These are phyloP conservation scores for Hemistola chrysoprasaria DNA, from an alignment of 2,888 invertebrate genomes.

Conservation along the genomic window DNA sequence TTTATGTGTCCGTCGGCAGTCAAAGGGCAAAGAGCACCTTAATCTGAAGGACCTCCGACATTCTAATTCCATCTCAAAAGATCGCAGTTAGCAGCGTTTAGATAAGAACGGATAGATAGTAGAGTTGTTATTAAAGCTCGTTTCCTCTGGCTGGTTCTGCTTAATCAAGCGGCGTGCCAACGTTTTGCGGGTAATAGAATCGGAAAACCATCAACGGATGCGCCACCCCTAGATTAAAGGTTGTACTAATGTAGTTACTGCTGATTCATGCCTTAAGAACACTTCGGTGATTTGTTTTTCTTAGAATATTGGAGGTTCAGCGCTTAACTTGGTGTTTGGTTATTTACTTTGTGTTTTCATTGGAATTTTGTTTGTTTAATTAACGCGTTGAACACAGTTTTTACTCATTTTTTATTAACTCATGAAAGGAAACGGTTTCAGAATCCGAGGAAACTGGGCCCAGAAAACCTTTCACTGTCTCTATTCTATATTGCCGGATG, in stretches of 20 bases:
- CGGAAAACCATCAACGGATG: slow-evolving; percentile 70
- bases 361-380: no score
- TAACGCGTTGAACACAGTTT: no score
- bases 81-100: neutral
- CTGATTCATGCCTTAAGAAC: slow-evolving; percentile 40
- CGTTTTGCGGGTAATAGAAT: slow-evolving; percentile 68
- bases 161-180: slow-evolving; percentile 53
- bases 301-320: neutral
- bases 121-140: slow-evolving; percentile 44
- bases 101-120: slow-evolving; percentile 15
- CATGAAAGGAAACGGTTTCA: no score
- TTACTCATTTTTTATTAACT: no score
- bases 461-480: no score
- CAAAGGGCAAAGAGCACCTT: no score
- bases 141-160: slow-evolving; percentile 51
- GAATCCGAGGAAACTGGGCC: no score
- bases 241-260: slow-evolving; percentile 51
- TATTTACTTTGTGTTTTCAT: no score
- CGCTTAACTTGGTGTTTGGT: no score
- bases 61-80: neutral
- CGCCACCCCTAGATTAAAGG: slow-evolving; percentile 56
- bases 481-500: no score
- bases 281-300: slow-evolving; percentile 1
- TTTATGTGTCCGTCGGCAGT: no score
- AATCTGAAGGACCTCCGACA: neutral